phyloP scores from a whole-genome alignment of 2,113 vertebrate species.

The Pseudorasbora parva region DNA sequence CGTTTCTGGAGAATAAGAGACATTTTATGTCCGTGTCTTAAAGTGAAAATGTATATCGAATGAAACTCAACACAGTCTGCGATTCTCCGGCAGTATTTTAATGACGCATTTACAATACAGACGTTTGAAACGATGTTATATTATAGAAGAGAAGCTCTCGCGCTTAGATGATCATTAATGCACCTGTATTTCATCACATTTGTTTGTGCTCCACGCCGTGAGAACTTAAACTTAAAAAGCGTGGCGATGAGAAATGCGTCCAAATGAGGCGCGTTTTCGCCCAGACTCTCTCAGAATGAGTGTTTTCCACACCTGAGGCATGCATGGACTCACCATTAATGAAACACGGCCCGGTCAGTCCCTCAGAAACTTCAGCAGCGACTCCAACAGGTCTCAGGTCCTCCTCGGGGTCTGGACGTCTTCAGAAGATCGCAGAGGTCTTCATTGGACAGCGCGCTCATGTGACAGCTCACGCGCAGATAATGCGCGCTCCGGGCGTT shows the following conservation, averaged over 20 bases:
- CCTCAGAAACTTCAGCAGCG: constrained; percentile 16
- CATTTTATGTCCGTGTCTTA: background rate
- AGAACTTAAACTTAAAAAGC: background rate
- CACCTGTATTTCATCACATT: background rate
- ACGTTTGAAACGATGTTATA: background rate
- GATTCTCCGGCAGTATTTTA: no score
- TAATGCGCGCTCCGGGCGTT: constrained; percentile 42
- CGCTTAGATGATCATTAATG: background rate
- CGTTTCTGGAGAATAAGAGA: background rate
- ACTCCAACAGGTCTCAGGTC: constrained; percentile 23
- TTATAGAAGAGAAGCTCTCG: background rate
- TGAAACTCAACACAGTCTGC: no score
- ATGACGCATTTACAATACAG: no score
- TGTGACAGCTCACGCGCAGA: constrained; percentile 60
- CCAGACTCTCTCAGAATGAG: background rate
- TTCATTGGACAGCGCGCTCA: constrained; percentile 70
- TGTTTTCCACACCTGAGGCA: background rate
- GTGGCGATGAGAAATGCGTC: background rate
- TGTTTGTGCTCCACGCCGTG: background rate
- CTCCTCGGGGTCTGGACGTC: constrained; percentile 54
- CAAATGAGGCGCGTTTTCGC: background rate
- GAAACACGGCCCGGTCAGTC: background rate
- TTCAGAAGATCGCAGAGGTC: constrained; percentile 44
- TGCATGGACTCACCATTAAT: background rate
- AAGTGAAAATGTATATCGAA: background rate